Conservation (phyloP, 2,888 invertebrate species). For the Pegoplata infirma region DNA sequence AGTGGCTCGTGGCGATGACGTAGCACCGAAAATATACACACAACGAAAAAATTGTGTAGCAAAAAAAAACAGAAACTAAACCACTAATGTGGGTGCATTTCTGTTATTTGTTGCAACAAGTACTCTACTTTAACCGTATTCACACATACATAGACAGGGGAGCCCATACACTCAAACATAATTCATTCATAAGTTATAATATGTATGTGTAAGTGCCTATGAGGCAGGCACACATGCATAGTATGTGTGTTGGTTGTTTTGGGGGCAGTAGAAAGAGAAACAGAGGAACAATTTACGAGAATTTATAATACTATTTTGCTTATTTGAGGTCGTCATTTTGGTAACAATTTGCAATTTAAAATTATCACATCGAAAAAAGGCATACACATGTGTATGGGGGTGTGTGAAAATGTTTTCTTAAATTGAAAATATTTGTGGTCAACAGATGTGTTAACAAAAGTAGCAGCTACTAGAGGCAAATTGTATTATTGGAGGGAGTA, state of each 20-base stretch:
- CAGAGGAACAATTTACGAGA: conserved; percentile 1
- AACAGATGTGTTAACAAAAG: not conserved
- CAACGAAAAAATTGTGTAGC: conserved; percentile 1
- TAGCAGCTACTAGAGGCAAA: not conserved
- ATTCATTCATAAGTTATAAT: conserved; percentile 50
- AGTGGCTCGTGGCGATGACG: conserved; percentile 62
- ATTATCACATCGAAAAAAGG: conserved; percentile 16
- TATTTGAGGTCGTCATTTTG: conserved; percentile 48
- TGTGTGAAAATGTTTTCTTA: conserved; percentile 50
- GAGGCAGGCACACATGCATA: not conserved
- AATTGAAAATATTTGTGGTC: not conserved
- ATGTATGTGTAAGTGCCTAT: conserved; percentile 18
- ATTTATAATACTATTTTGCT: conserved; percentile 34
- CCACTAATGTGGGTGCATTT: conserved; percentile 58
- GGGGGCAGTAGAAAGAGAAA: not conserved
- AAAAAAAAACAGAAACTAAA: conserved; percentile 16
- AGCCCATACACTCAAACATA: not conserved
- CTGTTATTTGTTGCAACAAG: conserved; percentile 27
- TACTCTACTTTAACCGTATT: conserved; percentile 21
- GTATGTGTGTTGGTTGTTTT: not conserved
- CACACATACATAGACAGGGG: not conserved
- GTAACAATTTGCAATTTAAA: conserved; percentile 54
- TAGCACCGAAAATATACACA: conserved; percentile 43
- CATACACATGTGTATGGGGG: conserved; percentile 33
- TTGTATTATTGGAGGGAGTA: too few relatives aligned